phyloP scores from a whole-genome alignment of 2,797 vertebrate genomes.

The Anomalospiza imberbis region DNA sequence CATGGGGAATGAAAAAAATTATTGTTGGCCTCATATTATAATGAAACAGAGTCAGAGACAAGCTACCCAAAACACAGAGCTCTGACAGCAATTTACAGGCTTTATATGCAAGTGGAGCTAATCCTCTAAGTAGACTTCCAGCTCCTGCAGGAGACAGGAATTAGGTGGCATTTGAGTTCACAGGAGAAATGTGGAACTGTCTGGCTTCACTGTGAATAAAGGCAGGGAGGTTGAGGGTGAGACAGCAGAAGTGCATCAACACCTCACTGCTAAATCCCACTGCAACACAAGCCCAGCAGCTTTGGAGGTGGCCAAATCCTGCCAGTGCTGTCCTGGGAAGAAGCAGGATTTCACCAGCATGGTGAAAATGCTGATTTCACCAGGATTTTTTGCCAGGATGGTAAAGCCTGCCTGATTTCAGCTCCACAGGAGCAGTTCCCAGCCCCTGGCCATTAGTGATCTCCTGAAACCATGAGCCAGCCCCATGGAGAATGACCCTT shows the following conservation, averaged over 20 bases:
- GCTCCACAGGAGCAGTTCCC: neutral
- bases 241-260: neutral
- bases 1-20: neutral
- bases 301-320: neutral
- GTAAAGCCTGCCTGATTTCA: neutral
- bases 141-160: neutral
- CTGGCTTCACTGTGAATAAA: neutral
- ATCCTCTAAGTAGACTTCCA: neutral
- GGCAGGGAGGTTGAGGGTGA: neutral
- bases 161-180: neutral
- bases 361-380: neutral
- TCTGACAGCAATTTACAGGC: neutral
- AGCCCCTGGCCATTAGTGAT: accelerated
- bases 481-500: accelerated
- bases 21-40: neutral
- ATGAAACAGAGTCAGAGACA: neutral
- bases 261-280: neutral
- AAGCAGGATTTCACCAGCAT: neutral
- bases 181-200: neutral
- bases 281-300: neutral
- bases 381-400: accelerated
- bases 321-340: neutral
- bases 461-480: neutral
- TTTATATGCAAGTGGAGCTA: neutral
- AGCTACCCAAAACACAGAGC: neutral